These are phyloP conservation scores for Lithobates sylvaticus DNA, from an alignment of 2,797 vertebrate genomes.

Conservation along the genomic window DNA sequence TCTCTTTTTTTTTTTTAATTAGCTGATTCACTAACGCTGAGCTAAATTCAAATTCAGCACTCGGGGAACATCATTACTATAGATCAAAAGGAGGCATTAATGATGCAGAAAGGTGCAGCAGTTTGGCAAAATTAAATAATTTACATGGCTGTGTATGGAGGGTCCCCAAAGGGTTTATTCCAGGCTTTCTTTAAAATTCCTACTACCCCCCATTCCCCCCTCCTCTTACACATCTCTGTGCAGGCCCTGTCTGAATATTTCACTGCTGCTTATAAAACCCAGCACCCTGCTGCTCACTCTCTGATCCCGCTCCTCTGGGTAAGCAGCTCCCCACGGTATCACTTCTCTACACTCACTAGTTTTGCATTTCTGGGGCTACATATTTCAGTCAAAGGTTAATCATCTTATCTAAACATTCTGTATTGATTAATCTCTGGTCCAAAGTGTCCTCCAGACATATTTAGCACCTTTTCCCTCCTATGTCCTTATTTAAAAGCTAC, in stretches of 20 bases:
- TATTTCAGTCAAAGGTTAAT: constrained; percentile 57
- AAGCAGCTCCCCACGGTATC: constrained; percentile 43
- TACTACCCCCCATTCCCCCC: constrained; percentile 33
- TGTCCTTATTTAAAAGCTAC: not conserved
- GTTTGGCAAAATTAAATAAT: constrained; percentile 85
- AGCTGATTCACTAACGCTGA: constrained; percentile 65
- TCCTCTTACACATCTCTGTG: constrained; percentile 28
- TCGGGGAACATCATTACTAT: constrained; percentile 81
- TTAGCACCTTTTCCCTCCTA: not conserved
- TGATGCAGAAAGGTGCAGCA: constrained; percentile 81
- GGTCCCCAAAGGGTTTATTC: constrained; percentile 65
- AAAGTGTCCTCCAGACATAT: constrained; percentile 30
- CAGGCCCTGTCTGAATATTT: constrained; percentile 54
- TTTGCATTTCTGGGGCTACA: constrained; percentile 48
- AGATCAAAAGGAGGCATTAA: constrained; percentile 84
- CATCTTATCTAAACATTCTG: constrained; percentile 49
- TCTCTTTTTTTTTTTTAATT: constrained; percentile 66
- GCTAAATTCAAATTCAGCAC: constrained; percentile 66
- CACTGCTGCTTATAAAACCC: constrained; percentile 43
- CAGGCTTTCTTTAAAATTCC: constrained; percentile 54
- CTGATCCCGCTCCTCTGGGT: constrained; percentile 50
- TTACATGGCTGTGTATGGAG: constrained; percentile 72
- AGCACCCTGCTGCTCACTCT: constrained; percentile 57
- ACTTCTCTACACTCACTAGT: constrained; percentile 34
- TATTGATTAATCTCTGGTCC: constrained; percentile 45